Evolutionary conservation across 2,888 invertebrate genomes (phyloP).

Genomic region (Dicyrtomina minuta): DNA sequence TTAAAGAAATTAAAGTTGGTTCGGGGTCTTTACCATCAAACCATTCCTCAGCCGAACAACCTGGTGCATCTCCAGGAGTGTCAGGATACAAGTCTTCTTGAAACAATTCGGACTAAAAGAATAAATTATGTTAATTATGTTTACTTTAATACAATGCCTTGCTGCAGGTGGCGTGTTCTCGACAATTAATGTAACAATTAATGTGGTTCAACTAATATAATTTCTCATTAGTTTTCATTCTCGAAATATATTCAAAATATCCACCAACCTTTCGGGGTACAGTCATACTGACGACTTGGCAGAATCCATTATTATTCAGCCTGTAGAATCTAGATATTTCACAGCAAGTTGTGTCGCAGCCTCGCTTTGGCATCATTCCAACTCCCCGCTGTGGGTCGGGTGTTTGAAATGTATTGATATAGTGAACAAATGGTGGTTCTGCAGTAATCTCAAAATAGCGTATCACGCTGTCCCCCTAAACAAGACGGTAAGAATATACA

Average conservation of each 20-base stretch:
- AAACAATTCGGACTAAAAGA: conserved; percentile 80
- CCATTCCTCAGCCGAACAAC: conserved; percentile 90
- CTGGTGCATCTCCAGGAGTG: conserved; percentile 85
- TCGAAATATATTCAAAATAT: neutral
- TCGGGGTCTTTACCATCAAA: conserved; percentile 83
- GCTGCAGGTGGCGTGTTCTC: too few species aligned
- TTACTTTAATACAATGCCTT: too few species aligned
- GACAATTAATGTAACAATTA: too few species aligned
- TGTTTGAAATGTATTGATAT: conserved; percentile 95
- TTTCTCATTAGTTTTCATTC: too few species aligned
- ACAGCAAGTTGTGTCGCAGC: conserved; percentile 89
- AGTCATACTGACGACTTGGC: conserved; percentile 96
- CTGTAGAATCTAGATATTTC: conserved; percentile 95
- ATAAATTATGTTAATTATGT: too few species aligned
- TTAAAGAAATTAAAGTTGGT: conserved; percentile 86
- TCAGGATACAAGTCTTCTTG: conserved; percentile 97
- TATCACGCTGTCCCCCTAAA: conserved; percentile 90
- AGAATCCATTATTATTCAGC: conserved; percentile 88
- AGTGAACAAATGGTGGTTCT: conserved; percentile 91
- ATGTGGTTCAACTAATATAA: too few species aligned
- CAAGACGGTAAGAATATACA: too few species aligned
- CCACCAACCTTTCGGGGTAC: conserved; percentile 81
- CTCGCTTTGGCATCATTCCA: conserved; percentile 97
- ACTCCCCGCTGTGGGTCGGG: conserved; percentile 97
- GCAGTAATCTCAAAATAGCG: conserved; percentile 91